Percentiles rank a stretch among this genome's conserved stretches.
Evolutionary conservation across 2,888 invertebrate species (phyloP).

Genomic region (Monopis laevigella): DNA sequence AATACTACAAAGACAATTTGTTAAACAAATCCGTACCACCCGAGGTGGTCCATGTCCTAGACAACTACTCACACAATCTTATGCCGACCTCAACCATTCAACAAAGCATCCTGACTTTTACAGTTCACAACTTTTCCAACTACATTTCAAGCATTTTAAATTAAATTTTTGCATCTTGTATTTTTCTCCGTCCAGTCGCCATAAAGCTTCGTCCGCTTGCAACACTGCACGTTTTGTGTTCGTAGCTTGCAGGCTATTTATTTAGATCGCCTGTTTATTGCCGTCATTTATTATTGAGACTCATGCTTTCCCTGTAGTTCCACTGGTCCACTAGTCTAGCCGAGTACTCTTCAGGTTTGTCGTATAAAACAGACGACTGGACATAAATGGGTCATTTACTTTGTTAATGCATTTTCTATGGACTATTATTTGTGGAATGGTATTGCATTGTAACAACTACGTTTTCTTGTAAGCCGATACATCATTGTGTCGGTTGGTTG

Average conservation of each 20-base stretch:
- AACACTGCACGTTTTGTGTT: constrained; percentile 22
- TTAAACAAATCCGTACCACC: too few relatives aligned
- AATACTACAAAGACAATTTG: too few relatives aligned
- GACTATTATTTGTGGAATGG: constrained; percentile 22
- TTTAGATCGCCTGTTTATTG: constrained; percentile 30
- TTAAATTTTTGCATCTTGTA: constrained; percentile 1
- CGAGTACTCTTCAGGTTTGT: background rate
- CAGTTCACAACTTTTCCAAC: too few relatives aligned
- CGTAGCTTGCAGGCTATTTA: constrained; percentile 25
- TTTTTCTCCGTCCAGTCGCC: background rate
- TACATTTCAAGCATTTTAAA: too few relatives aligned
- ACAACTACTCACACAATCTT: too few relatives aligned
- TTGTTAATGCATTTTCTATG: constrained; percentile 21
- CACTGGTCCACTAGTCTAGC: too few relatives aligned
- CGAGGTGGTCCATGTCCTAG: too few relatives aligned
- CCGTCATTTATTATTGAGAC: constrained; percentile 30
- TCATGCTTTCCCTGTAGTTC: constrained; percentile 36
- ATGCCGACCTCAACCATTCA: too few relatives aligned
- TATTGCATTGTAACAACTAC: constrained; percentile 18
- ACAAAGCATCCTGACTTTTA: too few relatives aligned
- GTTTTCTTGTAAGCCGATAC: constrained; percentile 4
- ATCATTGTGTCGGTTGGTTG: constrained; percentile 11
- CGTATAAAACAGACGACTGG: constrained; percentile 19
- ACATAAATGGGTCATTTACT: constrained; percentile 31
- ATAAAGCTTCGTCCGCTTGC: constrained; percentile 12